Evolutionary conservation across 2,888 invertebrate species (phyloP), one percentile per base, ranked within the genome.

Genomic region (Sinhomidia bicolor): DNA sequence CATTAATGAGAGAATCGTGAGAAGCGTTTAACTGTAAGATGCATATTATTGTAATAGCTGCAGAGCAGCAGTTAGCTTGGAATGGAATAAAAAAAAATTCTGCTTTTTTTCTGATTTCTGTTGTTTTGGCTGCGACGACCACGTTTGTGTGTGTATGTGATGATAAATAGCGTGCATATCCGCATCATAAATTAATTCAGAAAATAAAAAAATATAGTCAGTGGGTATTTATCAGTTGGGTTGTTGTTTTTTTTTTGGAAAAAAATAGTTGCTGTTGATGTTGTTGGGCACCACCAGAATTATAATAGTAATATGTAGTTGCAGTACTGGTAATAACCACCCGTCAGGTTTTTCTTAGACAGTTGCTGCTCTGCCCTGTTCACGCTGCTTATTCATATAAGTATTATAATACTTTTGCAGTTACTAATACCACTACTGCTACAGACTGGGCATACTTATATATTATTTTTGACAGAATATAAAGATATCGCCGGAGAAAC

Each of bases 121-220:
- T 47, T 47, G 47, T 47, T 12, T n/a, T n/a, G n/a, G n/a, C n/a
- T 4, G n/a, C n/a, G 65, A 44, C 36, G 10, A 23, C 62, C 4
- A 20, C 65, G 20, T 81, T 9, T 26, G n/a, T 60, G 26, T n/a
- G 32, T 44, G 32, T n/a, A 26, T 60, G 6, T 68, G 26, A 82
- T 81, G 60, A 80, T 81, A 29, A 29, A 78, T 62, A 20, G 44
- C 36, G 47, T 78, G 62, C 54, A 65, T 82, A 88, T 88, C 88
- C 88, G 88, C 54, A 17, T 88, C 65, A 88, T 83, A 88, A 88
- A 88, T 85, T 79, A 32, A 36, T 78, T 65, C 62, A n/a, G 32
- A 26, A 78, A 60, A 71, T 10, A 32, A 71, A 51, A n/a, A n/a
- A n/a, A n/a, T n/a, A n/a, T n/a, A n/a, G n/a, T n/a, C 57, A 65